Percentiles rank a stretch among this genome's conserved stretches.
These are phyloP conservation scores for Leucoptera coffeella DNA, from an alignment of 2,888 invertebrate genomes.

Conservation along the genomic window DNA sequence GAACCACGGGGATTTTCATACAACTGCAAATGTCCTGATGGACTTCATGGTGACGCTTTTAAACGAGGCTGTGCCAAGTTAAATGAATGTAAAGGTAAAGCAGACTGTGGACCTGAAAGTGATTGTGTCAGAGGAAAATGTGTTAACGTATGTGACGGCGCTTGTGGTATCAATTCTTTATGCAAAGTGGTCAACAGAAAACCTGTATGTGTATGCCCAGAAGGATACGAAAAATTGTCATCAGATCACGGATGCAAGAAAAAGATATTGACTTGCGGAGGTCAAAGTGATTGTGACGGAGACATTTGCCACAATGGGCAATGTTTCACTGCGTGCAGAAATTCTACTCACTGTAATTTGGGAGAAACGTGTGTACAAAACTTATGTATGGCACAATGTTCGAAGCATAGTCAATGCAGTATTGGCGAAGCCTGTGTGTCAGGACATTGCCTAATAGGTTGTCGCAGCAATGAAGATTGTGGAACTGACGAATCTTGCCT, in stretches of 20 bases:
- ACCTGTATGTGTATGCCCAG: conserved; percentile 73
- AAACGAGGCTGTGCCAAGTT: conserved; percentile 71
- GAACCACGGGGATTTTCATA: conserved; percentile 62
- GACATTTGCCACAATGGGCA: conserved; percentile 77
- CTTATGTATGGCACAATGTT: conserved; percentile 74
- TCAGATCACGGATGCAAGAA: conserved; percentile 62
- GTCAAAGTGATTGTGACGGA: conserved; percentile 71
- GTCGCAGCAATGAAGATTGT: conserved; percentile 79
- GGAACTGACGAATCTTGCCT: conserved; percentile 70
- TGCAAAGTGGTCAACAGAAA: conserved; percentile 73
- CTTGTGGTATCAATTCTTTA: conserved; percentile 75
- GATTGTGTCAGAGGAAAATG: conserved; percentile 67
- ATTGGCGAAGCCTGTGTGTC: conserved; percentile 72
- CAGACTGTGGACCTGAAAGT: conserved; percentile 70
- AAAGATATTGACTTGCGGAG: conserved; percentile 57
- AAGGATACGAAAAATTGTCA: conserved; percentile 65
- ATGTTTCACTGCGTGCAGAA: conserved; percentile 75
- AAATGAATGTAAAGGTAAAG: conserved; percentile 68
- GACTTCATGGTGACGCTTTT: conserved; percentile 71
- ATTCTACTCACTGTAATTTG: conserved; percentile 67
- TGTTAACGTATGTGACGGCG: conserved; percentile 73
- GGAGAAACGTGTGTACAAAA: conserved; percentile 76
- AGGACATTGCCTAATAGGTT: conserved; percentile 77
- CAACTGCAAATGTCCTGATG: conserved; percentile 72
- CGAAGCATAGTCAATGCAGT: conserved; percentile 75